Conservation (phyloP, 2,797 vertebrate genomes). For the Nyctibius grandis region DNA sequence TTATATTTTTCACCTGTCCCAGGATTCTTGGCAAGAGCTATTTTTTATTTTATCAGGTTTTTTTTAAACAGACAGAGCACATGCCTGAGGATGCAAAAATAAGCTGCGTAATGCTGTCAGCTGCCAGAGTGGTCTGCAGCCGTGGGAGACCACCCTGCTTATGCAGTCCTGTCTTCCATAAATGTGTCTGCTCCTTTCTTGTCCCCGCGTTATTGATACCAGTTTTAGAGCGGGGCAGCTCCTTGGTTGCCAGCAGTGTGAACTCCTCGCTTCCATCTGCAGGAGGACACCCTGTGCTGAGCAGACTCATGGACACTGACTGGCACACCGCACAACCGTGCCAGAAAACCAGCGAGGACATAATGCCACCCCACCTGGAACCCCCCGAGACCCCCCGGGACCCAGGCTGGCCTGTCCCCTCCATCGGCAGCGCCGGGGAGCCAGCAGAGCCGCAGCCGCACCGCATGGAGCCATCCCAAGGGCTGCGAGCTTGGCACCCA, state of each 20-base stretch:
- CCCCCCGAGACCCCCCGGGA: accelerated
- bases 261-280: not conserved
- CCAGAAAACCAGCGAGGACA: accelerated
- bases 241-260: not conserved
- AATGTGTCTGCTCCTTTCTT: not conserved
- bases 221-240: accelerated
- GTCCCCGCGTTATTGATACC: not conserved
- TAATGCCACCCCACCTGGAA: accelerated
- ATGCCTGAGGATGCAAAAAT: conserved; percentile 11
- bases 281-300: not conserved
- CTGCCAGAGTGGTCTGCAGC: not conserved
- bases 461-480: accelerated
- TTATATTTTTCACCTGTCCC: conserved; percentile 23
- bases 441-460: not conserved
- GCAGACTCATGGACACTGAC: accelerated
- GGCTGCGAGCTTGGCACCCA: accelerated
- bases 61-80: not conserved
- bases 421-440: not conserved
- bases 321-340: accelerated
- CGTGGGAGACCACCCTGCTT: not conserved
- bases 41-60: not conserved
- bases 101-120: not conserved
- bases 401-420: not conserved
- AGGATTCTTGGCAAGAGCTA: not conserved
- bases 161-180: not conserved